Evolutionary conservation across 1,140 invertebrate genomes (phyloP), one percentile per base, ranked within the genome.

Genomic region (Aphaenogaster rudis): DNA sequence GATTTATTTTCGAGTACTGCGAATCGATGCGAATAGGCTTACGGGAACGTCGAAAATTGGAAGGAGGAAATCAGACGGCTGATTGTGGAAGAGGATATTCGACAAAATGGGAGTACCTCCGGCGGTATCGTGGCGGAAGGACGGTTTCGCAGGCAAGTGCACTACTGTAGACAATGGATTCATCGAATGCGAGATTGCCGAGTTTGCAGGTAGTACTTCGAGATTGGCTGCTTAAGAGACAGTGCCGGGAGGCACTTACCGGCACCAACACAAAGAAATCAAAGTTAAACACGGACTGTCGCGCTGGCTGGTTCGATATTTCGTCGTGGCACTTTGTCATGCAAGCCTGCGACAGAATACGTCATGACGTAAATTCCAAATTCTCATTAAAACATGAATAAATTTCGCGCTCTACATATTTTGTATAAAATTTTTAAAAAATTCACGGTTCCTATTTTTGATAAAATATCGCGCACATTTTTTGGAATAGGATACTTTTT

Each of bases 111-210:
- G 79, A 71, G 21, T 84, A 84, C 54, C 54, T 48, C 42, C 28
- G 69, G 54, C 69, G 54, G 13, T 84, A 84, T 76, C 54, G 54
- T 42, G 33, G 54, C 52, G 69, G 80, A 84, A 84, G 80, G 28
- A 63, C 54, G 54, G 45, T 74, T 76, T 28, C 69, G 69, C 80
- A 84, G 69, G 45, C 69, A 76, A 84, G 42, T 74, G 80, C 80
- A 84, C 69, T 33, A 48, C 54, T 69, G 17, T 72, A 84, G 80
- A 84, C 80, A 84, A 84, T 84, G 69, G 69, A 64, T 74, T 84
- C 80, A 74, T 84, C 69, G 80, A 84, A 84, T 84, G 80, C 80
- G 69, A 84, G 69, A 84, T 76, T 84, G 79, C 69, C 69, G 69
- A 84, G 80, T 84, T 84, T 84, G 80, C 80, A 61, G 42, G 71